A percentile compares a stretch with the other conserved stretches of the same genome.
These are phyloP conservation scores for Boulengeromyrus knoepffleri DNA, from an alignment of 2,113 vertebrate species.

Conservation along the genomic window DNA sequence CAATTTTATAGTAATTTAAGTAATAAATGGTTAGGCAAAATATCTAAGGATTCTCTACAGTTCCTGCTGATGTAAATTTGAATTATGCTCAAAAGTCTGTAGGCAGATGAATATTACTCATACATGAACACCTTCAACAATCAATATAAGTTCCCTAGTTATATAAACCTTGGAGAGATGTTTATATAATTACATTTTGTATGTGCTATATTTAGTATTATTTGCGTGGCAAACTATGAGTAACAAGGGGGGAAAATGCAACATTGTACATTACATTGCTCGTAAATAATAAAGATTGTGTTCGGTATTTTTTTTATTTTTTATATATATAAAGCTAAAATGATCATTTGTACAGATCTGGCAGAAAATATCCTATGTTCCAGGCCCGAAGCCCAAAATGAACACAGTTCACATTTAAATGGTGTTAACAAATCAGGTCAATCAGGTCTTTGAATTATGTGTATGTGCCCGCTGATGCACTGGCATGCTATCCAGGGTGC, in stretches of 20 bases:
- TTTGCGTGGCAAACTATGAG: not conserved
- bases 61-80: not conserved
- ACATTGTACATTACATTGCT: not conserved
- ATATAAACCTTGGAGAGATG: slow-evolving; percentile 5
- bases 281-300: not conserved
- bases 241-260: not conserved
- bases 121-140: slow-evolving; percentile 2
- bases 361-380: not conserved
- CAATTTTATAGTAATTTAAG: not conserved
- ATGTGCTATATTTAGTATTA: not conserved
- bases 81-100: not conserved
- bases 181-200: slow-evolving; percentile 7
- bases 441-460: not conserved
- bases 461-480: not conserved
- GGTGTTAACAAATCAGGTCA: no score
- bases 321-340: not conserved
- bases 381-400: not conserved
- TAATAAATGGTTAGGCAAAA: not conserved
- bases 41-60: not conserved
- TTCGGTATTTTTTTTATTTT: not conserved
- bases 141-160: slow-evolving; percentile 1
- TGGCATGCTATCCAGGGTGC: not conserved
- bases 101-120: slow-evolving; percentile 7
- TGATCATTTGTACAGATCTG: not conserved
- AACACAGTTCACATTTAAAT: not conserved